A percentile compares a stretch with the other conserved stretches of the same genome.
Evolutionary conservation across 2,113 vertebrate genomes (phyloP).

Genomic region (Tauraco erythrolophus): DNA sequence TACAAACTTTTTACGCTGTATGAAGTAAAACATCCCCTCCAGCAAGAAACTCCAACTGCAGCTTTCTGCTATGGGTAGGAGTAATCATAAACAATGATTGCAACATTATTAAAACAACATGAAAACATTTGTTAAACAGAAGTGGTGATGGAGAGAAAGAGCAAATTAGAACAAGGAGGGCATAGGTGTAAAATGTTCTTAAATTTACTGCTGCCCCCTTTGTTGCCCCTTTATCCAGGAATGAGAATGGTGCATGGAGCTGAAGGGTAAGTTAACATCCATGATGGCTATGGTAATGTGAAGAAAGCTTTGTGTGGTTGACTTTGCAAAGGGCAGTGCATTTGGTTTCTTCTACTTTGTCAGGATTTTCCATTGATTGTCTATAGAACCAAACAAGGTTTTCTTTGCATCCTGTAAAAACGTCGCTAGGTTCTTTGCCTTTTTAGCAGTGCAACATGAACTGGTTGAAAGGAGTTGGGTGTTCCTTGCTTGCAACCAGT

Average conservation of each 20-base stretch:
- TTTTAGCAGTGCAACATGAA: background rate
- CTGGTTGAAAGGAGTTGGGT: background rate
- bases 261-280: background rate
- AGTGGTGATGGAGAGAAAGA: background rate
- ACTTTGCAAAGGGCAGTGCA: background rate
- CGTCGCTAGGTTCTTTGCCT: background rate
- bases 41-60: background rate
- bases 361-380: background rate
- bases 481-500: rapidly evolving
- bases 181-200: background rate
- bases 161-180: background rate
- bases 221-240: background rate
- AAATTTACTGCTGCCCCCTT: background rate
- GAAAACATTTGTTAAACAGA: background rate
- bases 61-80: background rate
- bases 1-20: background rate
- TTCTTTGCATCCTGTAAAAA: background rate
- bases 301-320: background rate
- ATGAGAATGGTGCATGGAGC: background rate
- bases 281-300: background rate
- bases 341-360: background rate
- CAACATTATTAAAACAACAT: background rate
- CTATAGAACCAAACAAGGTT: background rate
- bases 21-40: background rate
- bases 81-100: background rate